Base-by-base conservation (phyloP, 2,113 vertebrate species). In the Callocephalon fimbriatum region DNA sequence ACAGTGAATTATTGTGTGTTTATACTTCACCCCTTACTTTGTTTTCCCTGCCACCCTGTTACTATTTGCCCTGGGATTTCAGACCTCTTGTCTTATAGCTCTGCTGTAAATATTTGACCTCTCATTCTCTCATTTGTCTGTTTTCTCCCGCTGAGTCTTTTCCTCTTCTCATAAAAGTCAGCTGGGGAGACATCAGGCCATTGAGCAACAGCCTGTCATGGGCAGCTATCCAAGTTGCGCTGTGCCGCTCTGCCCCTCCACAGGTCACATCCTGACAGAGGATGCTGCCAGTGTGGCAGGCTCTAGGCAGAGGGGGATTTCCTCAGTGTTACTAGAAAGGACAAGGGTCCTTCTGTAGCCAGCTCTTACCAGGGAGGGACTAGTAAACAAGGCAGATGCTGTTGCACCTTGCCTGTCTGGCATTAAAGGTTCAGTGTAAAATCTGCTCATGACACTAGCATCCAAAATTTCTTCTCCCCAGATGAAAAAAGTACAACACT, bases 101-200 rank as follows among this genome's bases (percentile, higher is more conserved):
- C 23, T 31, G 77, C 59, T 92, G 50, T 84, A 81, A 51, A 91
- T 83, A 85, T 85, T 87, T 88, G 88, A 95, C 78, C 88, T 92
- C 53, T 73, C 17, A 14, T 71, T 86, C 68, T 74, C 32, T 66
- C 66, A 35, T 86, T 85, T 92, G 88, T 89, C 89, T 93, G 63
- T 84, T 96, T 95, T 96, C 44, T 93, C 93, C 83, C 1, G 4
- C 87, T 27, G 81, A 86, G 93, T 32, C 59, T 88, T 95, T 97
- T 96, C 92, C 95, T 96, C 27, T 82, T 92, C 94, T 92, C 78
- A 78, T 51, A 72, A 75, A 93, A 88, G 74, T 86, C 54, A 58
- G 37, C 53, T n/a, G 53, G n/a, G 38, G 31, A 73, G 47, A 76
- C 7, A 16, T 29, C 27, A 82, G 51, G 35, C 51, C 61, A 6